These are phyloP conservation scores for Sitodiplosis mosellana DNA, from an alignment of 1,140 invertebrate species.

Conservation along the genomic window DNA sequence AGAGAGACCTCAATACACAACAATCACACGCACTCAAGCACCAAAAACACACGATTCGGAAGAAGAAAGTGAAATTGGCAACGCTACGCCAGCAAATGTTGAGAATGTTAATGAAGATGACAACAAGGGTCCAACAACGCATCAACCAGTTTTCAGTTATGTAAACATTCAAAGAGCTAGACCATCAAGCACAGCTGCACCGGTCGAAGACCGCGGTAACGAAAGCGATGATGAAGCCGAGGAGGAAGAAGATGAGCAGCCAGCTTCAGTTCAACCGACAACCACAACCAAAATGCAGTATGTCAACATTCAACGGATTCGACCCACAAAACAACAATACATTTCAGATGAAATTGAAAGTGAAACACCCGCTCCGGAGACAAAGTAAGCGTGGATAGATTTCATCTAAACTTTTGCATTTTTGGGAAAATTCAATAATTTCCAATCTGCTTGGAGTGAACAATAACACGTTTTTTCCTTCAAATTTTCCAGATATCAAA, in stretches of 20 bases:
- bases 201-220: constrained; percentile 13
- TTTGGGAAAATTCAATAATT: too few species aligned
- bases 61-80: constrained; percentile 22
- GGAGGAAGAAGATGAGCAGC: constrained; percentile 8
- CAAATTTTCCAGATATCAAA: too few species aligned
- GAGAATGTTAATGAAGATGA: not conserved
- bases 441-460: too few species aligned
- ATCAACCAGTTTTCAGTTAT: constrained; percentile 33
- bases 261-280: constrained; percentile 3
- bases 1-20: constrained; percentile 28
- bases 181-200: constrained; percentile 28
- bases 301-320: not conserved
- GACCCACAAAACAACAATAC: not conserved
- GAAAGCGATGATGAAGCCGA: constrained; percentile 12
- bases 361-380: not conserved
- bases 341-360: not conserved
- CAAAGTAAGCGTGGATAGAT: not conserved
- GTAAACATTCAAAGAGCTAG: constrained; percentile 42
- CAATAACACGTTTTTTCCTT: too few species aligned
- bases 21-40: constrained; percentile 28
- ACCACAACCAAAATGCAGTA: not conserved
- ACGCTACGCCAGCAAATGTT: constrained; percentile 22
- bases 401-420: too few species aligned
- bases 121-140: constrained; percentile 12
- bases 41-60: constrained; percentile 16